Base-by-base conservation (phyloP, 1,140 invertebrate species). In the Bombus waltoni region DNA sequence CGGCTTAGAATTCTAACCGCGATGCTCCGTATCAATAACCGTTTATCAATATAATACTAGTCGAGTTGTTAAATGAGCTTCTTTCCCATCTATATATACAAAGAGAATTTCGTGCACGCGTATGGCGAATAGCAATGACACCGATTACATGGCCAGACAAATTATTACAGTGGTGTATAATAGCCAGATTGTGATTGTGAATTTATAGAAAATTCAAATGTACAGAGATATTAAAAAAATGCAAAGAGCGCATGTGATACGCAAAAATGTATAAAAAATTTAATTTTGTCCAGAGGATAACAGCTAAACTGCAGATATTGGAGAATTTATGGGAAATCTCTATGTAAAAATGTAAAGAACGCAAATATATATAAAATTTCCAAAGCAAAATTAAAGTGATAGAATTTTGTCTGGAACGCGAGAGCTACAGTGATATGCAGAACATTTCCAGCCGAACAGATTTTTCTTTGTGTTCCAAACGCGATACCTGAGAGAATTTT, bases 1-100 rank as follows among this genome's bases (percentile, higher is more conserved):
- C 75, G 57, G 76, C 66, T 35, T 72, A 72, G 83, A 84, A 84
- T 84, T 84, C 53, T 44, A 72, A 11, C 42, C 72, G 42, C 74
- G n/a, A 25, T 44, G 42, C 70, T 15, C 5, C 9, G 13, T 42
- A 42, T 42, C 83, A 68, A 84, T 80, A n/a, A 25, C 35, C 62
- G n/a, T 80, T 80, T 84, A 62, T 84, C 76, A 53, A 80, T 78
- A 42, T 53, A 53, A 53, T 53, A 18, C 15, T 42, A 35, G n/a
- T 62, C 53, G 76, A 47, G 82, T 40, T 18, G 32, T 15, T 42
- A 59, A 42, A 71, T 15, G 18, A 32, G 62, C 25, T 47, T 10
- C 13, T 42, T 3, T 25, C 13, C 0, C 3, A 22, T 47, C 40
- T 32, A 28, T 47, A 28, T 47, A 18, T 35, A 25, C 53, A 77